Conservation (phyloP, 2,113 vertebrate species). For the Trematocara stigmaticum region DNA sequence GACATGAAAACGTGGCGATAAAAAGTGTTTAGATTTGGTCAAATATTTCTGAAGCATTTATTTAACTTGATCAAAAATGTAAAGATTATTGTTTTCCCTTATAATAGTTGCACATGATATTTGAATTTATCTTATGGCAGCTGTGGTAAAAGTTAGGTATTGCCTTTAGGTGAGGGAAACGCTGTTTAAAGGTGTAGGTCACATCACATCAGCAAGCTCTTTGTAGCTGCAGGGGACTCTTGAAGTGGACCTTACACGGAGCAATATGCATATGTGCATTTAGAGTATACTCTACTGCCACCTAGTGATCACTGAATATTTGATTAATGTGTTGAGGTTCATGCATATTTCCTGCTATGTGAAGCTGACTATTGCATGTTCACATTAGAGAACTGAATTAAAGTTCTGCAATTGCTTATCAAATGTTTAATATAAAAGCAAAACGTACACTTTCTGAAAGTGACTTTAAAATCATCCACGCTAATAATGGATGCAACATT, state of each 20-base stretch:
- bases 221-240: conserved; percentile 9
- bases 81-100: neutral
- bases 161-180: neutral
- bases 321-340: neutral
- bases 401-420: neutral
- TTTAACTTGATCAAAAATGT: neutral
- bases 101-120: neutral
- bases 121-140: neutral
- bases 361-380: neutral
- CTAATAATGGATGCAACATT: neutral
- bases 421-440: neutral
- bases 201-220: neutral
- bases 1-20: neutral
- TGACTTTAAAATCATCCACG: neutral
- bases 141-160: neutral
- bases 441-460: neutral
- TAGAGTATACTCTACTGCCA: conserved; percentile 81
- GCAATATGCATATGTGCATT: conserved; percentile 56
- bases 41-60: neutral
- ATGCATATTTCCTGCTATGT: neutral
- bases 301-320: conserved; percentile 77
- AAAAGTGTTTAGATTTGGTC: neutral
- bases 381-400: neutral
- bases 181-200: neutral
- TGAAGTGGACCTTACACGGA: neutral